Base-by-base conservation (phyloP, 92 coral and sea anemone species). In the Actinostola sp. region DNA sequence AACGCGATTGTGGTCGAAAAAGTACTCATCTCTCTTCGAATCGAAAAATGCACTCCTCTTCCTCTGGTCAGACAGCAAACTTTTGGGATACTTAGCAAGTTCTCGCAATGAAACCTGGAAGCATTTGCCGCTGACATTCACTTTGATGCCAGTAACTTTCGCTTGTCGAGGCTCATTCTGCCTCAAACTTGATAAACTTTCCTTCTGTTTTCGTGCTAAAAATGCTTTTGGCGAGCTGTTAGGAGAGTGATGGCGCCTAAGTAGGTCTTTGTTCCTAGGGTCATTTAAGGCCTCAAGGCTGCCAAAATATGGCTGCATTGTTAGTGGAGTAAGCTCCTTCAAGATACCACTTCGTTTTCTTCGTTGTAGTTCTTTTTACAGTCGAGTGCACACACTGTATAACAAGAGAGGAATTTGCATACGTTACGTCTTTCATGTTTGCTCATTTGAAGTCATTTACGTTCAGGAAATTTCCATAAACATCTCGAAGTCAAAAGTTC, bases 51-150 rank as follows among this genome's bases (percentile, higher is more conserved):
- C 59, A 8, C 59, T 60, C 19, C 84, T 72, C 32, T 68, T 64
- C 7, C 27, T 41, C 3, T 72, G 65, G 42, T 80, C 61, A 0
- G 86, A 49, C 26, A 85, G 58, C 29, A 85, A 55, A 34, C 90
- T 85, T 12, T 75, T 33, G 19, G 90, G 90, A 50, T 73, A 85
- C 35, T 63, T 63, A 6, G 63, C 51, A 5, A 85, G 61, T 20
- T 79, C 38, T 13, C 43, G 2, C 1, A 29, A 24, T 1, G 90
- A 35, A 61, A 85, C 31, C 14, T 71, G 67, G 48, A 46, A 85
- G 36, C 42, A 72, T 58, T 80, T 85, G 0, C 90, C 90, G 23
- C 90, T 85, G 0, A 85, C 77, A 45, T 85, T 85, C 8, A 76
- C 86, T 32, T 53, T 55, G 19, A 85, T 72, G 30, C 79, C 60